Base-by-base conservation (phyloP, 2,888 invertebrate species). In the Rhamphomyia laevipes region DNA sequence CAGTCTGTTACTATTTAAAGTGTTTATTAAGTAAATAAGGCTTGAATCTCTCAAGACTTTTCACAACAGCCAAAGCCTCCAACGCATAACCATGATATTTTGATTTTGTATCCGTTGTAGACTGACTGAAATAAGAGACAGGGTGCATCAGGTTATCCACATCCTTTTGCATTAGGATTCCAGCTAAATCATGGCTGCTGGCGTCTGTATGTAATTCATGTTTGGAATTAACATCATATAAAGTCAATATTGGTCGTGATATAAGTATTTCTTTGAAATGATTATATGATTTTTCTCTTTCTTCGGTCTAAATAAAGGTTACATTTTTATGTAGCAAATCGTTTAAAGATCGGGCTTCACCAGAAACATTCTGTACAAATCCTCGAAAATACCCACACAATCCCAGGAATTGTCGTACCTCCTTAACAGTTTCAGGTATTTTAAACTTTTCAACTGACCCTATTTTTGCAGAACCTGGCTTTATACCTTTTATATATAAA, bases 331-430 rank as follows among this genome's bases (percentile, higher is more conserved):
- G 53, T 31, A 57, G 48, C 15, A 58, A 42, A 5, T 48, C 12
- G 3, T 58, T 60, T 13, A 64, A 21, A 0, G 61, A 60, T 44
- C 54, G 52, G 0, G 61, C 54, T 6, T 57, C 53, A 48, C 51
- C 50, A 15, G 56, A 49, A 43, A 59, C 63, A 2, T 55, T 21
- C 23, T 46, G 17, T 2, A 65, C 59, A 44, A 64, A 64, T 38
- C 57, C 51, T 13, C 63, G 31, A 30, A 63, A 64, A 42, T 63
- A 66, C 0, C 60, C 57, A 1, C 56, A 49, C 10, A 64, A 44
- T 2, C 63, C 63, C 12, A 63, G 44, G 30, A 64, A 64, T 43
- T 54, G 49, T 48, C 56, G 54, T 1, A 61, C 50, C 13, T 58
- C 54, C 42, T 55, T 58, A 0, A 45, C 18, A 10, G 31, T 47